Percentiles rank a stretch among this genome's conserved stretches.
These are phyloP conservation scores for Tenebrosternarchus preto DNA, from an alignment of 2,113 vertebrate species.

Conservation along the genomic window DNA sequence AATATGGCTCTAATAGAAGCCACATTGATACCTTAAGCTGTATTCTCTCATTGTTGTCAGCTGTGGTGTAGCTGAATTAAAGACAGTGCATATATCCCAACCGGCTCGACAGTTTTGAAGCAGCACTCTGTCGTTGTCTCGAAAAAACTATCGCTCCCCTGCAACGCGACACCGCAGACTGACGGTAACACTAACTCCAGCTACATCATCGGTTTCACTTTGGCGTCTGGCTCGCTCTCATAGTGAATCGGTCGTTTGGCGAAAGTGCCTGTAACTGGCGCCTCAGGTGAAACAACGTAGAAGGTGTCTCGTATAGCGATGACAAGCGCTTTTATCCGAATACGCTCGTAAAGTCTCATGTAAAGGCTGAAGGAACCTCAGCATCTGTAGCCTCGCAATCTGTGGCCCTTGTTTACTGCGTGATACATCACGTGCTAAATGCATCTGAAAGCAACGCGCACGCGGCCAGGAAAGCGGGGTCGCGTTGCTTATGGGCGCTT, in stretches of 20 bases:
- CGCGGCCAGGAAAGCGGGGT: neutral
- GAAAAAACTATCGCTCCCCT: conserved; percentile 2
- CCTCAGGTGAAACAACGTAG: no score
- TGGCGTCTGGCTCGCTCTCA: neutral
- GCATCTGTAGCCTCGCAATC: no score
- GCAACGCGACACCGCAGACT: conserved; percentile 17
- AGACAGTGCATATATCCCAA: no score
- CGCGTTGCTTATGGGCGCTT: neutral
- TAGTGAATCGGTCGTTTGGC: neutral
- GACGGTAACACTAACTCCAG: conserved; percentile 1
- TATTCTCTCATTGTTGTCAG: neutral
- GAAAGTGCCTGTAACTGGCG: conserved; percentile 9
- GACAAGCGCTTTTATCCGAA: no score
- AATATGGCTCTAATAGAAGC: neutral
- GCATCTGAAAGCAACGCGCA: neutral
- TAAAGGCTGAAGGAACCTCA: no score
- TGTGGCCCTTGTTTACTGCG: no score
- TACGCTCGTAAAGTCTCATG: no score
- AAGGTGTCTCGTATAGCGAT: no score
- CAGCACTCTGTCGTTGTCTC: no score
- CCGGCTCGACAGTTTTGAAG: no score
- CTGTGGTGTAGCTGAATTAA: neutral
- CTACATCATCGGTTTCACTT: conserved; percentile 22
- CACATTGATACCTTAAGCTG: neutral
- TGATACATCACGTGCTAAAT: neutral